Evolutionary conservation across 2,797 vertebrate genomes (phyloP).

Genomic region (Poecilia picta): DNA sequence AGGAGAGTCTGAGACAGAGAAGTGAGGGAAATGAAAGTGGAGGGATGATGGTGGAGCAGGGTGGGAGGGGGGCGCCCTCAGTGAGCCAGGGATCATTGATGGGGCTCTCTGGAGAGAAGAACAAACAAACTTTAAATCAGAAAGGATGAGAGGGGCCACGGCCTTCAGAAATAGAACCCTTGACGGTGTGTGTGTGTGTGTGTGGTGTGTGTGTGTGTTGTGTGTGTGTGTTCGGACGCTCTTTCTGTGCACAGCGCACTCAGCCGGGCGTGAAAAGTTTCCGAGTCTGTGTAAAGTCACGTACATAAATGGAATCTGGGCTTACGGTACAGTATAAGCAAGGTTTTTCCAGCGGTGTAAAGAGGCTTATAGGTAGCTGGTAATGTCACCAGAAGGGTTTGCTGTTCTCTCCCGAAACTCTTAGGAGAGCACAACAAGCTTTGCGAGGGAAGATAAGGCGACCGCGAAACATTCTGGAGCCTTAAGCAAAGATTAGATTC

Average conservation of each 20-base stretch:
- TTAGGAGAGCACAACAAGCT: constrained; percentile 55
- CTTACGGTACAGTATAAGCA: constrained; percentile 63
- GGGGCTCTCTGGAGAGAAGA: constrained; percentile 77
- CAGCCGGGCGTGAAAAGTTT: constrained; percentile 72
- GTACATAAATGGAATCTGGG: constrained; percentile 69
- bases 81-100: constrained; percentile 78
- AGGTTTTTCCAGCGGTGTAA: constrained; percentile 66
- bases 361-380: constrained; percentile 71
- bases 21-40: constrained; percentile 78
- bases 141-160: constrained; percentile 77
- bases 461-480: constrained; percentile 59
- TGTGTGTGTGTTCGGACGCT: constrained; percentile 28
- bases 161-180: constrained; percentile 76
- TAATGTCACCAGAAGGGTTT: constrained; percentile 65
- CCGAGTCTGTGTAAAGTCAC: constrained; percentile 66
- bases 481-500: constrained; percentile 66
- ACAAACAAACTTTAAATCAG: constrained; percentile 85
- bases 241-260: constrained; percentile 64
- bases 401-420: constrained; percentile 51
- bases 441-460: constrained; percentile 57
- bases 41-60: constrained; percentile 73
- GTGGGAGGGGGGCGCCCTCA: constrained; percentile 55
- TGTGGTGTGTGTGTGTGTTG: constrained; percentile 22
- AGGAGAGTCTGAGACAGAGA: constrained; percentile 63
- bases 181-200: constrained; percentile 35